These are phyloP conservation scores for Dendroctonus ponderosae DNA, from an alignment of 1,140 invertebrate species.

Conservation along the genomic window DNA sequence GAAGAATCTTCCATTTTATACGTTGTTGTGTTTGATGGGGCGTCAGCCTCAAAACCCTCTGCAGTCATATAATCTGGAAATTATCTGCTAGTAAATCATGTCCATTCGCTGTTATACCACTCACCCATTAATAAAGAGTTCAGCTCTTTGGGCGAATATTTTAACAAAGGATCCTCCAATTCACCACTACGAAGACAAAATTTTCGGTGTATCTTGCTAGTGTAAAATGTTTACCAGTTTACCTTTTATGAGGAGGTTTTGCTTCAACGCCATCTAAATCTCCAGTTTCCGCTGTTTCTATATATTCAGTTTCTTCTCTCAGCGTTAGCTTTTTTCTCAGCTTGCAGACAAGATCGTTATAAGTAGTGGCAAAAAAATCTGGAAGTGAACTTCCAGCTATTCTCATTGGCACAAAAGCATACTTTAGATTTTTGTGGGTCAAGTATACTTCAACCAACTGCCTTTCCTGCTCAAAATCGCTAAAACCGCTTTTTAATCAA, in stretches of 20 bases:
- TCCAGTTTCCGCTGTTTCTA: neutral
- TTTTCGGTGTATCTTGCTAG: neutral
- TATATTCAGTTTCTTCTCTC: neutral
- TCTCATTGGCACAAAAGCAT: constrained; percentile 38
- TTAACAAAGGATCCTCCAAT: constrained; percentile 10
- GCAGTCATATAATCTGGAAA: constrained; percentile 6
- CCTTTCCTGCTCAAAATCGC: constrained; percentile 39
- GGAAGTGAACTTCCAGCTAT: constrained; percentile 37
- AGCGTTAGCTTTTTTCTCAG: constrained; percentile 11
- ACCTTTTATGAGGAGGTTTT: too few species aligned
- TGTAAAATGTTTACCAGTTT: neutral
- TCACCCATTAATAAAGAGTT: constrained; percentile 19
- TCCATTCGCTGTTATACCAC: neutral
- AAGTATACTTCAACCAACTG: constrained; percentile 33
- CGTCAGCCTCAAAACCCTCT: constrained; percentile 7
- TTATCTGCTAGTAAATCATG: neutral
- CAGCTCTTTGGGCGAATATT: constrained; percentile 18
- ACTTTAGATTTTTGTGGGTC: constrained; percentile 35
- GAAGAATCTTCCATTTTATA: constrained; percentile 16
- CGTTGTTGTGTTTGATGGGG: constrained; percentile 1
- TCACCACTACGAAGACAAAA: constrained; percentile 3
- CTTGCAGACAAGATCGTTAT: constrained; percentile 30
- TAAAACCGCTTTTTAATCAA: constrained; percentile 15
- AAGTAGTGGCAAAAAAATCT: constrained; percentile 33
- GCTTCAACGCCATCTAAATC: too few species aligned